A percentile compares a stretch with the other conserved stretches of the same genome.
Conservation (phyloP, 2,888 invertebrate species). For the Pachliopta kotzebuea region DNA sequence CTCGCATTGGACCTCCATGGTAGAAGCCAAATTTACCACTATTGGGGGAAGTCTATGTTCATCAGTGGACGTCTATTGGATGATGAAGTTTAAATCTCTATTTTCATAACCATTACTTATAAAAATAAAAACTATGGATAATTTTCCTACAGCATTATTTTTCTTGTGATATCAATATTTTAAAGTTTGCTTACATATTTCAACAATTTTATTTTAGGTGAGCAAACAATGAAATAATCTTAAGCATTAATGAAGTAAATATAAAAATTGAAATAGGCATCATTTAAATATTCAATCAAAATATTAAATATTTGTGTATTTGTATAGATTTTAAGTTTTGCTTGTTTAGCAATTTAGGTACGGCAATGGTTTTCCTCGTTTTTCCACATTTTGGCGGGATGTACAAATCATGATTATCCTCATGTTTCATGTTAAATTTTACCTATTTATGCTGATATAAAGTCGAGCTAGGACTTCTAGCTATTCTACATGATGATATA, state of each 20-base stretch:
- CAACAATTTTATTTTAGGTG: background rate
- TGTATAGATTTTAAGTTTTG: constrained; percentile 4
- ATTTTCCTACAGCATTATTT: background rate
- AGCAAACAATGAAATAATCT: background rate
- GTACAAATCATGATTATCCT: background rate
- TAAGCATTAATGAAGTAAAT: constrained; percentile 13
- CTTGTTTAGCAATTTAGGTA: constrained; percentile 3
- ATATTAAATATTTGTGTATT: background rate
- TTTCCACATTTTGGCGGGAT: background rate
- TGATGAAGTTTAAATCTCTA: too few species aligned
- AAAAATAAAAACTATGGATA: too few species aligned
- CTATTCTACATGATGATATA: too few species aligned
- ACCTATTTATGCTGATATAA: background rate
- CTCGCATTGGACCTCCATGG: too few species aligned
- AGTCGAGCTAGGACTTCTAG: background rate
- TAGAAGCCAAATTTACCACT: too few species aligned
- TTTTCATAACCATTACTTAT: too few species aligned
- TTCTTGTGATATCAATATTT: background rate
- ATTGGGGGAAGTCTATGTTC: too few species aligned
- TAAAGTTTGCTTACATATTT: background rate
- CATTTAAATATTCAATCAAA: background rate
- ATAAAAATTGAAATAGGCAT: background rate
- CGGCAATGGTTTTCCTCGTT: background rate
- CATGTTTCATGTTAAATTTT: background rate
- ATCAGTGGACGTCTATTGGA: too few species aligned